phyloP scores from a whole-genome alignment of 2,113 vertebrate species.

The Castor canadensis region DNA sequence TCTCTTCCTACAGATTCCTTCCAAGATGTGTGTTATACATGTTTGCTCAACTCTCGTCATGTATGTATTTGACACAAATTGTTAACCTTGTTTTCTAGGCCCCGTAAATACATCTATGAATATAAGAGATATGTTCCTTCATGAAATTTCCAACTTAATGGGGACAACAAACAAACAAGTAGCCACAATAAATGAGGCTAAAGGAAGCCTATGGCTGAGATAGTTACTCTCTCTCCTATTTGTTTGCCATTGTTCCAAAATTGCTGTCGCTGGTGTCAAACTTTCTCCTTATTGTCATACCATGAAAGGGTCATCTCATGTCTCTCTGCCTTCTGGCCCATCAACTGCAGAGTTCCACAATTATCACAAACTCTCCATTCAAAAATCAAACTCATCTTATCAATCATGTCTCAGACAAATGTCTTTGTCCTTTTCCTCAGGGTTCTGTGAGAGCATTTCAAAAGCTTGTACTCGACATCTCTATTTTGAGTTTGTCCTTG shows the following conservation, averaged over 20 bases:
- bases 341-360: not conserved
- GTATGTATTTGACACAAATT: not conserved
- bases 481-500: not conserved
- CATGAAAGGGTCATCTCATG: not conserved
- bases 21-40: not conserved
- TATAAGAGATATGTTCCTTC: not conserved
- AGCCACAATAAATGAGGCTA: not conserved
- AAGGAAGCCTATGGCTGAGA: not conserved
- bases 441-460: not conserved
- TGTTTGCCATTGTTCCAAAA: not conserved
- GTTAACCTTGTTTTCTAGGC: not conserved
- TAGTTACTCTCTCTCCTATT: not conserved
- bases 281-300: not conserved
- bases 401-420: not conserved
- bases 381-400: not conserved
- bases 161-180: not conserved
- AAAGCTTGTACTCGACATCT: not conserved
- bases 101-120: not conserved
- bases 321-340: not conserved
- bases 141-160: not conserved
- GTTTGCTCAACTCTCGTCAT: not conserved
- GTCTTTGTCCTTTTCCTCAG: not conserved
- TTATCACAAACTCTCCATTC: not conserved
- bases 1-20: not conserved
- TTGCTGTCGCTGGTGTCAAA: not conserved